Evolutionary conservation across 2,113 vertebrate genomes (phyloP).

Genomic region (Orthochromis malagaraziensis): DNA sequence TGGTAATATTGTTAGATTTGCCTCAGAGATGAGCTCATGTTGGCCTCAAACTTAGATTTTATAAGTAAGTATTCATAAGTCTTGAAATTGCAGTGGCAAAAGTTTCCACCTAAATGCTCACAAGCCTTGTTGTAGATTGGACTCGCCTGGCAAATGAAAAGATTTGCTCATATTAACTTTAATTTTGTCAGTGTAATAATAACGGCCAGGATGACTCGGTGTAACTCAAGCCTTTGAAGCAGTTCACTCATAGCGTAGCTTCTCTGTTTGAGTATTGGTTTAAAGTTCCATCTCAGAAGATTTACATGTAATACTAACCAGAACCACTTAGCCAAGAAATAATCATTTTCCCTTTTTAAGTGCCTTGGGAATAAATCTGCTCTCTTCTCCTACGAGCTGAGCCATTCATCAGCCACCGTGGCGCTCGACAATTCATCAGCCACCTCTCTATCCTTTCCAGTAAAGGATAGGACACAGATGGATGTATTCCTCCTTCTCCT

Average conservation of each 20-base stretch:
- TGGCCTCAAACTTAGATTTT: neutral
- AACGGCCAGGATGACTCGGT: neutral
- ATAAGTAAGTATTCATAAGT: neutral
- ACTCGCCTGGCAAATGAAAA: neutral
- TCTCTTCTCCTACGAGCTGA: neutral
- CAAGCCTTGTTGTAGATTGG: neutral
- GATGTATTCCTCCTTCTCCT: neutral
- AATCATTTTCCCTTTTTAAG: neutral
- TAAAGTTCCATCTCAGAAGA: neutral
- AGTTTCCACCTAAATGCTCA: neutral
- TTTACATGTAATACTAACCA: conserved; percentile 12
- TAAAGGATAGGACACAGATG: neutral
- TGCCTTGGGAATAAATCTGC: neutral
- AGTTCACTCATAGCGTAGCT: neutral
- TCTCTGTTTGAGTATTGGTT: neutral
- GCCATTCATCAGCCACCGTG: conserved; percentile 15
- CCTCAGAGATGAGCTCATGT: neutral
- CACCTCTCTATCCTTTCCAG: neutral
- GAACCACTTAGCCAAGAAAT: conserved; percentile 20
- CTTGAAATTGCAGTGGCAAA: neutral
- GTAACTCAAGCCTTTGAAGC: neutral
- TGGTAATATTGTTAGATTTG: neutral
- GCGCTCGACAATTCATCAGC: neutral
- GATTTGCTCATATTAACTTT: neutral
- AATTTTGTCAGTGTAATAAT: neutral